Evolutionary conservation across 2,113 vertebrate species (phyloP), one percentile per base, ranked within the genome.

Genomic region (Coracopsis vasa): DNA sequence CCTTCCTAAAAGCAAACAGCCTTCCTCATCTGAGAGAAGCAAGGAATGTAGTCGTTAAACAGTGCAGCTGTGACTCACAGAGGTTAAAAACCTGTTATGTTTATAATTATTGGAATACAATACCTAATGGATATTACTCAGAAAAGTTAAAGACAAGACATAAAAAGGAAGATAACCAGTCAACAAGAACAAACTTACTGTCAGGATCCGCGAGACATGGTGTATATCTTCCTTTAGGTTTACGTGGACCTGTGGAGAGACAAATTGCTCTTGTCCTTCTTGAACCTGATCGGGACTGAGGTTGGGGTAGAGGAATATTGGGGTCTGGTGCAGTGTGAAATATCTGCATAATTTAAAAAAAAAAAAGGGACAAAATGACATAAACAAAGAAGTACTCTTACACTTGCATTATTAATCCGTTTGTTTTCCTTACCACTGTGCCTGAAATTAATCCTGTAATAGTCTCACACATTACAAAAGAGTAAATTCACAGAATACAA

Each of bases 141-240:
- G 33, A 25, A 19, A 75, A 93, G 28, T 56, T 69, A 78, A 80
- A 90, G 53, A 35, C 7, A 72, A 83, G 21, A 70, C 50, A 51
- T 56, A 41, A 72, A 67, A 77, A 88, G 25, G 4, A 54, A 64
- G 50, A 37, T 11, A 35, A 61, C 11, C 28, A 78, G 67, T 25
- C 31, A 73, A 24, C 6, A 53, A 15, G 21, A 23, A 69, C 54
- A 80, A 80, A 98, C 99, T 98, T 97, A 99, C 99, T 99, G 77
- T 99, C 99, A 5, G 99, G 99, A 84, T 99, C 99, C 5, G 99
- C 99, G 65, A 99, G 97, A 97, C 99, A 99, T 0, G 99, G 99
- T 13, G 97, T 99, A 94, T 97, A 99, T 96, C 97, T 98, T 72
- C 99, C 98, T 86, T 97, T 98, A 74, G 99, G 98, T 91, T 98